A percentile compares a stretch with the other conserved stretches of the same genome.
Evolutionary conservation across 2,113 vertebrate species (phyloP).

Genomic region (Strigops habroptila): DNA sequence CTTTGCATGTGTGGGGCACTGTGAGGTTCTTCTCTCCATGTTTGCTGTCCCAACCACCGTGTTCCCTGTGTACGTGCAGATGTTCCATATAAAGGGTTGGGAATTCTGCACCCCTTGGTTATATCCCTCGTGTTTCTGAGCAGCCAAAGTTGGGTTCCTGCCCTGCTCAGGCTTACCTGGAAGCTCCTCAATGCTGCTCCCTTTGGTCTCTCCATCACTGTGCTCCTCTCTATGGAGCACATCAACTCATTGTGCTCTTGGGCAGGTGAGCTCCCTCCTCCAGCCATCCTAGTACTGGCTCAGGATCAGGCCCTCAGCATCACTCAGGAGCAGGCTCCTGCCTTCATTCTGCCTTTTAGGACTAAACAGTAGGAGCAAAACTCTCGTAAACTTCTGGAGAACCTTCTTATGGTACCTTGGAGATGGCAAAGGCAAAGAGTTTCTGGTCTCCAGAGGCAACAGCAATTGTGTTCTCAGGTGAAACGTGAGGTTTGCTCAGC

Average conservation of each 20-base stretch:
- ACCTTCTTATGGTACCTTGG: neutral
- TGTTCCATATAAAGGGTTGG: neutral
- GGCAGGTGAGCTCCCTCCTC: neutral
- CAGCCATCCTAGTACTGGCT: neutral
- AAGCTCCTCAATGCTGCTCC: neutral
- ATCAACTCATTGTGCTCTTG: neutral
- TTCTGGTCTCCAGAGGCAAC: neutral
- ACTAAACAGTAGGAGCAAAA: neutral
- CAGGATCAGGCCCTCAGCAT: neutral
- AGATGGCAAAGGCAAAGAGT: neutral
- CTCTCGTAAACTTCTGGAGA: neutral
- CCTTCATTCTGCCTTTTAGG: neutral
- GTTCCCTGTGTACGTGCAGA: fast-evolving
- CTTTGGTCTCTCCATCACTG: neutral
- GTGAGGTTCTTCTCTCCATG: neutral
- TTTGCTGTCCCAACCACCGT: fast-evolving
- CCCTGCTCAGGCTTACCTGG: neutral
- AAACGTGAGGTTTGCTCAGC: neutral
- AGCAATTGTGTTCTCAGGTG: neutral
- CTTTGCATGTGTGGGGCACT: fast-evolving
- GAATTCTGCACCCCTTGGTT: neutral
- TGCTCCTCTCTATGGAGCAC: neutral
- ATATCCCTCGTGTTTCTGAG: neutral
- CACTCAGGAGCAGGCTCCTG: neutral
- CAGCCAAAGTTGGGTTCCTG: neutral